phyloP scores from a whole-genome alignment of 2,797 vertebrate genomes.

The Poeciliopsis turneri region DNA sequence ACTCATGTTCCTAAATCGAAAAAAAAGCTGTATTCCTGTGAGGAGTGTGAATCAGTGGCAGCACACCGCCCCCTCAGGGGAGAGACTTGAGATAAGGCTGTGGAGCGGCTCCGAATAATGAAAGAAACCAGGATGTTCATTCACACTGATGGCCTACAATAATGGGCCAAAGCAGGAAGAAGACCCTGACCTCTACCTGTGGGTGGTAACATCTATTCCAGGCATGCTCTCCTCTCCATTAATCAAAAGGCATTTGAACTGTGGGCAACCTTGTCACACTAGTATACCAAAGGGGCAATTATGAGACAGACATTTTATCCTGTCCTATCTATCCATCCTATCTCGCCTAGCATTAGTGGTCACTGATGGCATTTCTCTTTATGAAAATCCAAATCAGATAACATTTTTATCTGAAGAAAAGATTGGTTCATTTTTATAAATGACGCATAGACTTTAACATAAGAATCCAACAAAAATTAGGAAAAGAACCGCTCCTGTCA shows the following conservation, averaged over 20 bases:
- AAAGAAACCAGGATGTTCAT: constrained; percentile 46
- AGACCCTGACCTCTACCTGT: constrained; percentile 48
- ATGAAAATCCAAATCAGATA: too few species aligned
- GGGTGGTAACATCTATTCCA: constrained; percentile 23
- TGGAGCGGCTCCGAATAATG: constrained; percentile 60
- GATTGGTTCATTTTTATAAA: too few species aligned
- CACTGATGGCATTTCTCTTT: too few species aligned
- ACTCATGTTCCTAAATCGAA: constrained; percentile 27
- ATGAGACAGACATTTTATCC: neutral
- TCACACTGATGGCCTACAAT: constrained; percentile 38
- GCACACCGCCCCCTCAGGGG: constrained; percentile 43
- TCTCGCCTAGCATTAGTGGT: too few species aligned
- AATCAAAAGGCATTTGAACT: constrained; percentile 12
- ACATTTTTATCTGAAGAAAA: too few species aligned
- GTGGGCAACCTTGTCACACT: neutral
- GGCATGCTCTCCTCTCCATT: neutral
- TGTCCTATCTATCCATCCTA: neutral
- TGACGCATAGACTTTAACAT: too few species aligned
- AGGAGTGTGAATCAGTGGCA: constrained; percentile 48
- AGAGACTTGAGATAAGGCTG: constrained; percentile 41
- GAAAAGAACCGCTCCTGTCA: too few species aligned
- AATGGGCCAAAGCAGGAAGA: constrained; percentile 45
- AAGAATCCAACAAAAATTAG: too few species aligned
- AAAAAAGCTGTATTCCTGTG: constrained; percentile 46
- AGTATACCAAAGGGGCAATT: neutral